Percentiles rank a stretch among this genome's conserved stretches.
Conservation (phyloP, 1,140 invertebrate genomes). For the Amphibalanus amphitrite region DNA sequence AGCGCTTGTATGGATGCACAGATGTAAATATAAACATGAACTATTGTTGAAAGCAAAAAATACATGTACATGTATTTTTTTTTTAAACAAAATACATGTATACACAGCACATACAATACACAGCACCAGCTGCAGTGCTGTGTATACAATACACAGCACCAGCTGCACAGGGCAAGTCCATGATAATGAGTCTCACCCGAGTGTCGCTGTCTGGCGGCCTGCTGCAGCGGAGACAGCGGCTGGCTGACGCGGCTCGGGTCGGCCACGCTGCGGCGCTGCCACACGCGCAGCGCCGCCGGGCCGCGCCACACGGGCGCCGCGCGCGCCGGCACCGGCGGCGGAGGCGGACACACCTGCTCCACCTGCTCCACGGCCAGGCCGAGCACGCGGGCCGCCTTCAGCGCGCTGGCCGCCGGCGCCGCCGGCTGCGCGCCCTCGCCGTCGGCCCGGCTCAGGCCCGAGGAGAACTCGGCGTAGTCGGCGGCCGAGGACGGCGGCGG, state of each 20-base stretch:
- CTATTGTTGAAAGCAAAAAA: no score
- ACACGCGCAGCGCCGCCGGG: not conserved
- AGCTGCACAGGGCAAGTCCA: no score
- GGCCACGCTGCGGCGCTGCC: conserved; percentile 3
- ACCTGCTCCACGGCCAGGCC: not conserved
- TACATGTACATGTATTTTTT: no score
- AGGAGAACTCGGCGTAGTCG: not conserved
- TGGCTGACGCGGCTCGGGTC: conserved; percentile 2
- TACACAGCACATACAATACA: not conserved
- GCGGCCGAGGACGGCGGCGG: no score
- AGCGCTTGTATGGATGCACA: no score
- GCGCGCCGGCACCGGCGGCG: not conserved
- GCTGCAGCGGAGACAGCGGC: not conserved
- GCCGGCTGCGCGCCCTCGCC: not conserved
- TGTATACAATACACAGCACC: not conserved
- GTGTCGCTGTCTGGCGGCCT: not conserved
- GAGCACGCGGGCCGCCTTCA: not conserved
- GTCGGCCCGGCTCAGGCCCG: not conserved
- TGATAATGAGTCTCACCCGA: not conserved
- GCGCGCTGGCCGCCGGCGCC: not conserved
- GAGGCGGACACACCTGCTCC: not conserved
- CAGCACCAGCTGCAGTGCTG: not conserved
- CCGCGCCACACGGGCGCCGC: not conserved
- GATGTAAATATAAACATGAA: no score
- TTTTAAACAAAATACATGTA: no score